Conservation (phyloP, 2,113 vertebrate species). For the mouse (Mus musculus) region GRCm39 chr4:103573501-103574000, state of each 20-base stretch:
- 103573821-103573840: not conserved
- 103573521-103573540: not conserved
- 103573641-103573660: not conserved
- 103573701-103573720: not conserved
- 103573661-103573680: not conserved
- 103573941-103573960: not conserved
- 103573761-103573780: not conserved
- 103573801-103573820: not conserved
- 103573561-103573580: not conserved
- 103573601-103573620: not conserved
- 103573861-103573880: slow-evolving; percentile 11
- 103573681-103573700: not conserved
- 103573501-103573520: not conserved
- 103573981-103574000: not conserved
- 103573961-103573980: not conserved
- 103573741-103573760: not conserved
- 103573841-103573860: slow-evolving; percentile 28
- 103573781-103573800: not conserved
- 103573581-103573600: not conserved
- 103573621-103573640: not conserved
- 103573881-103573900: slow-evolving; percentile 9
- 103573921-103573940: not conserved
- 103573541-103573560: not conserved
- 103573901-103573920: not conserved
- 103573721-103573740: not conserved